Evolutionary conservation across 2,113 vertebrate species (phyloP).

Genomic region (Channa argus): DNA sequence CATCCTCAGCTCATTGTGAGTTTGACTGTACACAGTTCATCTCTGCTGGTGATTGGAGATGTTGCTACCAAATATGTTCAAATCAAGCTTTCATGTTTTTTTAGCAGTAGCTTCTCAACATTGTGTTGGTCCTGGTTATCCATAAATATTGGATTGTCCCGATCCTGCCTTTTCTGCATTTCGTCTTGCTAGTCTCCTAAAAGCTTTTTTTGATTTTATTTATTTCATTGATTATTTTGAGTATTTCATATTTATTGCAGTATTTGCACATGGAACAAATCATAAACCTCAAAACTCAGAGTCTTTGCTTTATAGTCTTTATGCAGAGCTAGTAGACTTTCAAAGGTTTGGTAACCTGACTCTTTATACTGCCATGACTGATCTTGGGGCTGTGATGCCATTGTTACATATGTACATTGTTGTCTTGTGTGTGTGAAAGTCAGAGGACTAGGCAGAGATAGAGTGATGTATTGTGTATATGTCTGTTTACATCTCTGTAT

Average conservation of each 20-base stretch:
- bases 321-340: not conserved
- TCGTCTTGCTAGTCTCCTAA: not conserved
- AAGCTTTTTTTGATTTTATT: not conserved
- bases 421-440: not conserved
- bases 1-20: constrained; percentile 1
- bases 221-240: too few species aligned
- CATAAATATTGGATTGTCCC: not conserved
- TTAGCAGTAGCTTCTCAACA: not conserved
- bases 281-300: not conserved
- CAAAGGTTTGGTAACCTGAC: not conserved
- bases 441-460: not conserved
- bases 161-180: not conserved
- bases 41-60: constrained; percentile 7
- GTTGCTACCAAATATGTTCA: constrained; percentile 2
- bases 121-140: not conserved
- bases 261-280: not conserved
- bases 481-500: constrained; percentile 9
- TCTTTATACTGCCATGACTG: too few species aligned
- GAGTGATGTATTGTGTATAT: constrained; percentile 20
- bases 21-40: constrained; percentile 6
- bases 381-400: not conserved
- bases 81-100: not conserved
- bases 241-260: not conserved
- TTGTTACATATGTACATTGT: too few species aligned
- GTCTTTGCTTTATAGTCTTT: not conserved